Evolutionary conservation across 2,113 vertebrate genomes (phyloP).

Genomic region (Fregetta grallaria): DNA sequence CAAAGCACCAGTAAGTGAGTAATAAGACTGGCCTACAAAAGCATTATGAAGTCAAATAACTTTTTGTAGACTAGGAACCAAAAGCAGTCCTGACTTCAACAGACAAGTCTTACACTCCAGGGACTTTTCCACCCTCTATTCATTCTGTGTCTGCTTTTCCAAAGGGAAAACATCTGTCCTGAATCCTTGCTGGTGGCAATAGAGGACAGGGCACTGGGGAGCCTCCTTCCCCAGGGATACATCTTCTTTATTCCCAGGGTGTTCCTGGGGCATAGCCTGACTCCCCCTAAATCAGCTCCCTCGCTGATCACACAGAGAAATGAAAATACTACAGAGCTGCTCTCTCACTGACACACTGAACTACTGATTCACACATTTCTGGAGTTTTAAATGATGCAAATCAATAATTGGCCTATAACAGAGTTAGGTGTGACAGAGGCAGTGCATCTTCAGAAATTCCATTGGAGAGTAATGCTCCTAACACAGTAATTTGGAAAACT

Average conservation of each 20-base stretch:
- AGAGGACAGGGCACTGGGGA: background rate
- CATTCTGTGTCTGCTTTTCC: background rate
- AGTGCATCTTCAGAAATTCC: background rate
- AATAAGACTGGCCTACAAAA: background rate
- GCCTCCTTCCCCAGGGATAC: too few relatives aligned
- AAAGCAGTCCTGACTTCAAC: background rate
- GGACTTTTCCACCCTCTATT: background rate
- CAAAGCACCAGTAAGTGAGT: background rate
- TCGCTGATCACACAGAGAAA: background rate
- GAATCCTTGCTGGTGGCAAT: background rate
- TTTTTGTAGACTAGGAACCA: background rate
- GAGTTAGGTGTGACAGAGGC: background rate
- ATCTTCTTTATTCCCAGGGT: background rate
- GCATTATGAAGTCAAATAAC: background rate
- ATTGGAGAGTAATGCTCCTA: rapidly evolving
- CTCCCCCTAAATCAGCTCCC: background rate
- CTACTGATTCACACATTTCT: background rate
- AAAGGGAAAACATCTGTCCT: background rate
- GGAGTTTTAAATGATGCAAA: background rate
- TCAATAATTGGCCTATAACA: background rate
- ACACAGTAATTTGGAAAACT: background rate
- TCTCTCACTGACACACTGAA: background rate
- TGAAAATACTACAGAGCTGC: background rate
- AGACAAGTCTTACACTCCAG: too few relatives aligned
- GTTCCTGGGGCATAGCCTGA: background rate